These are phyloP conservation scores for Pimpla rufipes DNA, from an alignment of 2,888 invertebrate species.

Conservation along the genomic window DNA sequence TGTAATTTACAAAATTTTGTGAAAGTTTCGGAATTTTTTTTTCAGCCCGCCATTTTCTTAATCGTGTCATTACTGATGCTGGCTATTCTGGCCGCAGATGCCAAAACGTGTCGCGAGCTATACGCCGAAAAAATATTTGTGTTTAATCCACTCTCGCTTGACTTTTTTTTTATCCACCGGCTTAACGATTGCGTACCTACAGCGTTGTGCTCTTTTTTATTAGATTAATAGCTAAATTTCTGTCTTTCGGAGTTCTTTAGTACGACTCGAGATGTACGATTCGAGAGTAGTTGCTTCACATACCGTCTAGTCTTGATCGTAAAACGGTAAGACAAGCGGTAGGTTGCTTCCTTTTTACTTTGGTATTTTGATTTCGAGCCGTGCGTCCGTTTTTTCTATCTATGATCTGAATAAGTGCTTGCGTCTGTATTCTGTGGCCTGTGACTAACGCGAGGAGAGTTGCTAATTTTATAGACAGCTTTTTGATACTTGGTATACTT, in stretches of 20 bases:
- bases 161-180: too few species aligned
- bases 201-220: constrained; percentile 51
- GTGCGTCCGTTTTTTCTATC: not conserved
- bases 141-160: too few species aligned
- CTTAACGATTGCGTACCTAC: too few species aligned
- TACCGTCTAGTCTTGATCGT: not conserved
- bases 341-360: not conserved
- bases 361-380: not conserved
- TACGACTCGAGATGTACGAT: not conserved
- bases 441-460: not conserved
- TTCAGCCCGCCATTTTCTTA: constrained; percentile 71
- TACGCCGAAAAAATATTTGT: too few species aligned
- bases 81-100: constrained; percentile 69
- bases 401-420: not conserved
- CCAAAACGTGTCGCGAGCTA: constrained; percentile 63
- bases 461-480: not conserved
- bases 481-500: not conserved
- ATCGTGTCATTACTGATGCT: constrained; percentile 72
- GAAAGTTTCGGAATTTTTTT: constrained; percentile 69
- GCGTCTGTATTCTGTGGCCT: not conserved
- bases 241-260: not conserved
- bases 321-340: not conserved
- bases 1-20: constrained; percentile 71
- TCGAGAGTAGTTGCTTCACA: constrained; percentile 2
- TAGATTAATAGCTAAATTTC: constrained; percentile 49